Base-by-base conservation (phyloP, 2,113 vertebrate genomes). In the Phyllostomus discolor region DNA sequence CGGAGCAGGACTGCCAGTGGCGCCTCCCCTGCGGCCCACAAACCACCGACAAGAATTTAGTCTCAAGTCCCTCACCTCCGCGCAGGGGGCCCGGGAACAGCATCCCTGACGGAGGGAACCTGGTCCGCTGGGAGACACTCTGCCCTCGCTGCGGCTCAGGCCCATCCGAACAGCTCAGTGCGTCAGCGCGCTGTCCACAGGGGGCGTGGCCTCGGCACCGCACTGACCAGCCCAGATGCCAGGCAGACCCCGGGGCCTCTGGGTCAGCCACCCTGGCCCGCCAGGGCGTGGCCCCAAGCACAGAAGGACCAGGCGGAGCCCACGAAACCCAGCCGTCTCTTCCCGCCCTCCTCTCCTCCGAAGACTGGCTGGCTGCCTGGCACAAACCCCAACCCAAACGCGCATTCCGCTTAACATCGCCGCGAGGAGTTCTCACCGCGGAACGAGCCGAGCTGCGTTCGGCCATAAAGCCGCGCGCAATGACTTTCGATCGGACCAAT, bases 401-500 rank as follows among this genome's bases (percentile, higher is more conserved):
- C 96, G 95, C 97, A 91, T 96, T 0, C 1, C 92, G n/a, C 92
- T 92, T 97, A 94, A 88, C 96, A 94, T 95, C 97, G 97, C 80
- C 81, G 62, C 4, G 89, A 95, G 7, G 9, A 95, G 96, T 97
- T 98, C 97, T 92, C 94, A 75, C 26, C 91, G n/a, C n/a, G n/a
- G n/a, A n/a, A n/a, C n/a, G 87, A 95, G 94, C 91, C 94, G 9
- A 85, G 98, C 92, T 97, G 96, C 48, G 97, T 82, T 69, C 75
- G 4, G 70, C 97, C 95, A 97, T 95, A 96, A 98, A 95, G 97
- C 83, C 94, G 93, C 95, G 96, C 90, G 97, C 97, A 82, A 97
- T 97, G 93, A 82, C 97, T 97, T 98, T 96, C 87, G 88, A 98
- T 98, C 94, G 95, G 93, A 96, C 96, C 97, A 97, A n/a, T 76